Percentiles rank a stretch among this genome's conserved stretches.
Conservation (phyloP, 2,888 invertebrate genomes). For the Andricus curvator region DNA sequence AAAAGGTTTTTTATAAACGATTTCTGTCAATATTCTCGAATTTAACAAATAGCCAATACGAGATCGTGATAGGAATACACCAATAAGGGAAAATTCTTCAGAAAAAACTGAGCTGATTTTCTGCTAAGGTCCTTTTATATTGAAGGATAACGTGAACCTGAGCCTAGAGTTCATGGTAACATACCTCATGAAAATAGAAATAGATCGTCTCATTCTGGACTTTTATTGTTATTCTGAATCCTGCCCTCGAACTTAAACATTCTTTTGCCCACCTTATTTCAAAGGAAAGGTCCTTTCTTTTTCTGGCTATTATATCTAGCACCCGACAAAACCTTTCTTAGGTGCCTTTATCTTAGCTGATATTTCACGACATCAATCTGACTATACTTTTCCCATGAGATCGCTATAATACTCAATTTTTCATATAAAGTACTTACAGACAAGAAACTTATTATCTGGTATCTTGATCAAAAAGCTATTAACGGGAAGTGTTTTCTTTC, state of each 20-base stretch:
- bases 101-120: not conserved
- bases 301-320: not conserved
- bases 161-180: not conserved
- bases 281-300: not conserved
- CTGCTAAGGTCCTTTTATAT: conserved; percentile 11
- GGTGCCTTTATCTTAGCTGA: not conserved
- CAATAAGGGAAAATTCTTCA: conserved; percentile 1
- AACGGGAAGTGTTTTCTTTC: not conserved
- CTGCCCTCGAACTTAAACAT: not conserved
- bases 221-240: not conserved
- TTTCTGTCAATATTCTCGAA: not conserved
- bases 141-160: not conserved
- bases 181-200: not conserved
- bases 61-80: conserved; percentile 9
- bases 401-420: not conserved
- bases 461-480: not conserved
- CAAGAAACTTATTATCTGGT: not conserved
- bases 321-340: not conserved
- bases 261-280: not conserved
- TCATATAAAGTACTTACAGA: not conserved
- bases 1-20: too few species aligned
- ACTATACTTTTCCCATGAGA: not conserved
- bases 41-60: not conserved
- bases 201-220: not conserved
- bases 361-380: not conserved